phyloP scores from a whole-genome alignment of 2,797 vertebrate genomes.

The Sebastes oblongus region DNA sequence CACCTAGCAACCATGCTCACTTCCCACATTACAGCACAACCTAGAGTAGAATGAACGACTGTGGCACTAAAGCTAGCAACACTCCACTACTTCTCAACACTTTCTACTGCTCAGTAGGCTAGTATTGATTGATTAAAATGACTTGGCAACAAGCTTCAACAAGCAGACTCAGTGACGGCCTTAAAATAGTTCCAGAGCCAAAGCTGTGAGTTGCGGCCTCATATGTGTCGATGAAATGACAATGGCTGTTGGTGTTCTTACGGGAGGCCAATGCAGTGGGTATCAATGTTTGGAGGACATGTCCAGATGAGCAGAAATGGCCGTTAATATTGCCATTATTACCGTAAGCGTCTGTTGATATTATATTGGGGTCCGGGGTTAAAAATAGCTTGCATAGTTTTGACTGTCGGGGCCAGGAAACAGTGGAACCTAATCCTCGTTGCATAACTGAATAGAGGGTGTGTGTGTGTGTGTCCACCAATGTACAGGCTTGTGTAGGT shows the following conservation, averaged over 20 bases:
- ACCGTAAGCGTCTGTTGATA: conserved; percentile 54
- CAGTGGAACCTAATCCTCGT: conserved; percentile 69
- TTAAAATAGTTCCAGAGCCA: conserved; percentile 5
- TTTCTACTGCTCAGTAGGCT: neutral
- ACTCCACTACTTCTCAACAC: neutral
- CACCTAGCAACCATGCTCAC: neutral
- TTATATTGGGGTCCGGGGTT: conserved; percentile 64
- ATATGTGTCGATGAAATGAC: neutral
- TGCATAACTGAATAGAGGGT: conserved; percentile 66
- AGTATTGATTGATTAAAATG: neutral
- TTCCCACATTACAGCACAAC: neutral
- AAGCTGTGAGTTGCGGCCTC: conserved; percentile 4
- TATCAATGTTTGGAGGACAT: conserved; percentile 31
- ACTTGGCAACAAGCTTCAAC: neutral
- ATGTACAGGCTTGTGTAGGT: conserved; percentile 20
- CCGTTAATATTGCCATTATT: conserved; percentile 47
- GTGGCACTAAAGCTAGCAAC: neutral
- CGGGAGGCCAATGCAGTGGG: conserved; percentile 16
- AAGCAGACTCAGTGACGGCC: neutral
- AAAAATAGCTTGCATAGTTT: conserved; percentile 74
- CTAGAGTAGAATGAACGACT: neutral
- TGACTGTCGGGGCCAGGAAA: conserved; percentile 60
- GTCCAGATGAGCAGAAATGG: conserved; percentile 26
- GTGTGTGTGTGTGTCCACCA: neutral
- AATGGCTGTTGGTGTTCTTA: conserved; percentile 13